Evolutionary conservation across 2,797 vertebrate genomes (phyloP).

Genomic region (Pygocentrus nattereri): DNA sequence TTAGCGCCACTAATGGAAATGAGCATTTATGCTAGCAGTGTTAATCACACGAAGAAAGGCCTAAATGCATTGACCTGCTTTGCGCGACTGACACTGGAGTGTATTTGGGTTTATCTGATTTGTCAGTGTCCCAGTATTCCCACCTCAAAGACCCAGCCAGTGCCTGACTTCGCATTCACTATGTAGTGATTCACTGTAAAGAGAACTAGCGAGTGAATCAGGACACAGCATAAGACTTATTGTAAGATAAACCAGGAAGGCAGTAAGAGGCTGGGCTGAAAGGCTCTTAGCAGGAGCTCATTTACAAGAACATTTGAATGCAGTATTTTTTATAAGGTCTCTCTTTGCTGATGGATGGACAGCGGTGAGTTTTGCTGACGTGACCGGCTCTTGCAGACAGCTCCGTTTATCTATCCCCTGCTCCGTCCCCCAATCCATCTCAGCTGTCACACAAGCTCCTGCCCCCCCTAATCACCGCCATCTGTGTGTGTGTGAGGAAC

Average conservation of each 20-base stretch:
- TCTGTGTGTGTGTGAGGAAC: conserved; percentile 47
- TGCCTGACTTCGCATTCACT: no score
- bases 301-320: not conserved
- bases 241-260: not conserved
- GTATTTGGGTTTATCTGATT: no score
- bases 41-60: no score
- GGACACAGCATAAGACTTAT: no score
- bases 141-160: no score
- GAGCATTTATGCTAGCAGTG: no score
- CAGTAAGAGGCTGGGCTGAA: not conserved
- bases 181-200: no score
- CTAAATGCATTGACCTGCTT: no score
- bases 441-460: conserved; percentile 45
- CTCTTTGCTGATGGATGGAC: conserved; percentile 40
- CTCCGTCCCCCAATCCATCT: conserved; percentile 46
- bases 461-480: conserved; percentile 47
- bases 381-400: conserved; percentile 40
- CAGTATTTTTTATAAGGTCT: not conserved
- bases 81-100: no score
- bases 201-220: no score
- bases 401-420: conserved; percentile 43
- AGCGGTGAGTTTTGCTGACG: conserved; percentile 41
- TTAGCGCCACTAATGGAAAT: no score
- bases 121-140: no score
- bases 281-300: conserved; percentile 11